A percentile compares a stretch with the other conserved stretches of the same genome.
Conservation (phyloP, 2,797 vertebrate species). For the Brotula barbata region DNA sequence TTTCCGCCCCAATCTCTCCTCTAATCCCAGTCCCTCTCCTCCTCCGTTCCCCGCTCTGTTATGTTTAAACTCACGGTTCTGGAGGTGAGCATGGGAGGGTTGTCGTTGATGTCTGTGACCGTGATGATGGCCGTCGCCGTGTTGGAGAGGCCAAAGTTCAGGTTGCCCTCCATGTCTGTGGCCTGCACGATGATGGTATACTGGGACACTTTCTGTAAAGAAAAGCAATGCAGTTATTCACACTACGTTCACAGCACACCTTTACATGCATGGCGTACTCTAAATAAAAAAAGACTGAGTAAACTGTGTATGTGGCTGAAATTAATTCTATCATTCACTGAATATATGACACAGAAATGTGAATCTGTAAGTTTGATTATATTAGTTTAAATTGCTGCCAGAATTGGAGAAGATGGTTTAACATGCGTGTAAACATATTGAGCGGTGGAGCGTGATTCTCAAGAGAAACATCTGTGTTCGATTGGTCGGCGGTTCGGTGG, state of each 20-base stretch:
- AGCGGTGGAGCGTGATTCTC: too few species aligned
- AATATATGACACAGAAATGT: too few species aligned
- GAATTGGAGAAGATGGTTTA: too few species aligned
- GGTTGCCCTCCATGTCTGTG: slow-evolving; percentile 95
- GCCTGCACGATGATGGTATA: slow-evolving; percentile 93
- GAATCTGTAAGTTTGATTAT: too few species aligned
- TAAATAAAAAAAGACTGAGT: too few species aligned
- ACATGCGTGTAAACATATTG: too few species aligned
- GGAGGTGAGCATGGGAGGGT: slow-evolving; percentile 89
- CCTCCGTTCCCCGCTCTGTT: slow-evolving; percentile 8
- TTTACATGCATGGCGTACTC: too few species aligned
- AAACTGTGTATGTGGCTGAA: too few species aligned
- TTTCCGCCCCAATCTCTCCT: slow-evolving; percentile 7
- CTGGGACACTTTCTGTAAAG: slow-evolving; percentile 91
- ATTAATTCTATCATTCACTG: too few species aligned
- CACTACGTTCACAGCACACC: slow-evolving; percentile 24
- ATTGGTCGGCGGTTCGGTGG: too few species aligned
- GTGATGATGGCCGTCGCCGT: slow-evolving; percentile 93
- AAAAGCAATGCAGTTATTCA: slow-evolving; percentile 45
- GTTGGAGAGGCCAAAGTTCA: slow-evolving; percentile 94
- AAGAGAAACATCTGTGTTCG: too few species aligned
- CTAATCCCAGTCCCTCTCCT: slow-evolving; percentile 16
- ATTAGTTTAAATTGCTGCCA: too few species aligned
- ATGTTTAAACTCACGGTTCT: slow-evolving; percentile 84
- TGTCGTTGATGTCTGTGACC: slow-evolving; percentile 94